These are phyloP conservation scores for Merluccius polli DNA, from an alignment of 2,797 vertebrate species.

Conservation along the genomic window DNA sequence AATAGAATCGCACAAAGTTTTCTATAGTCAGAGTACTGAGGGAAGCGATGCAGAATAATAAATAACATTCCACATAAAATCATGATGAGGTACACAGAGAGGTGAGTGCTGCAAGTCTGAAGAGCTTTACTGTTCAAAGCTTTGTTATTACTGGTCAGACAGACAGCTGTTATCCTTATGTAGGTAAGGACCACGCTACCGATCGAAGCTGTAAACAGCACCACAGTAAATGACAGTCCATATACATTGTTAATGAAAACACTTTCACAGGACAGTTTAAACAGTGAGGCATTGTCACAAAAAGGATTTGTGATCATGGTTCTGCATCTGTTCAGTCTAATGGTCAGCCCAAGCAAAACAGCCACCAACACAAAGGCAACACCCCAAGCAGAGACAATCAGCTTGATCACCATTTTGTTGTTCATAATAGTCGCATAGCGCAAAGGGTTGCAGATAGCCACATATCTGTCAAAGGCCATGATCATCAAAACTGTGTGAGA, in stretches of 20 bases:
- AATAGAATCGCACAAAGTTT: constrained; percentile 32
- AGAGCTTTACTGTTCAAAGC: constrained; percentile 46
- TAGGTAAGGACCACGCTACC: constrained; percentile 49
- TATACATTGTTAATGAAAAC: constrained; percentile 63
- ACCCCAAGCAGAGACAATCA: constrained; percentile 35
- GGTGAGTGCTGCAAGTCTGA: constrained; percentile 49
- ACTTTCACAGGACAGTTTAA: constrained; percentile 66
- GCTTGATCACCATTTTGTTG: constrained; percentile 48
- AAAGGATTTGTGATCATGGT: constrained; percentile 70
- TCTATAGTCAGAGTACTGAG: constrained; percentile 33
- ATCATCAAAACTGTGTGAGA: constrained; percentile 70
- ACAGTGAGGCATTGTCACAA: constrained; percentile 72
- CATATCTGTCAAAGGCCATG: constrained; percentile 72
- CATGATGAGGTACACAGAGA: constrained; percentile 40
- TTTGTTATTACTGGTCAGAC: constrained; percentile 40
- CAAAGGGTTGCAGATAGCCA: constrained; percentile 71
- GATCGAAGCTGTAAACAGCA: constrained; percentile 36
- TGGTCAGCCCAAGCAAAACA: constrained; percentile 52
- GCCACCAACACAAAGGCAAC: constrained; percentile 56
- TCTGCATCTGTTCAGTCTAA: constrained; percentile 61
- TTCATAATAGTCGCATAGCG: constrained; percentile 58
- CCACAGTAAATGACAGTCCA: constrained; percentile 52
- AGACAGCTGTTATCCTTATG: constrained; percentile 35
- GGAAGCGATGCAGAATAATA: constrained; percentile 40
- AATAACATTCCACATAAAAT: background rate